Conservation (phyloP, 2,797 vertebrate genomes). For the Rousettus madagascariensis region DNA sequence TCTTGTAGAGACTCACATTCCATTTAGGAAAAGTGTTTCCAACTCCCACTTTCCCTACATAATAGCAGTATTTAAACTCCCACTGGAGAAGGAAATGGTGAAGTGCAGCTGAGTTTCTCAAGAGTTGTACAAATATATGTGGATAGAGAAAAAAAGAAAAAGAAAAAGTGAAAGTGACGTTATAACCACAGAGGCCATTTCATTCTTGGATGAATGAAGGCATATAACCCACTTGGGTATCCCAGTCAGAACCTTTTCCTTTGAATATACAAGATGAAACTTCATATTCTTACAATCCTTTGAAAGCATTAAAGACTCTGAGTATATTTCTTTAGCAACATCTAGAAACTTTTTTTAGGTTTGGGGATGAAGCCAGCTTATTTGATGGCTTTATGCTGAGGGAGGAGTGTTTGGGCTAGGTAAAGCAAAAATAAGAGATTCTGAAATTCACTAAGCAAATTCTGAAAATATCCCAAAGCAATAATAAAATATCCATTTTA, state of each 20-base stretch:
- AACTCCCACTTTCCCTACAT: constrained; percentile 11
- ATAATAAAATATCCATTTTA: constrained; percentile 59
- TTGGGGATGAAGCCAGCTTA: neutral
- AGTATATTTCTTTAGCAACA: constrained; percentile 8
- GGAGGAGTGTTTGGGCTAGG: neutral
- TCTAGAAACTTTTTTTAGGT: constrained; percentile 12
- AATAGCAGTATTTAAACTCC: constrained; percentile 53
- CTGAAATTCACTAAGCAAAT: constrained; percentile 29
- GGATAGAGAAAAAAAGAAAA: neutral
- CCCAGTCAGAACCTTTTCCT: constrained; percentile 39
- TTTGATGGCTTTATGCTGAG: neutral
- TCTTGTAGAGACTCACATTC: constrained; percentile 10
- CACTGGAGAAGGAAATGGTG: constrained; percentile 35
- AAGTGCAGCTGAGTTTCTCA: neutral
- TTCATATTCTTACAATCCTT: constrained; percentile 6
- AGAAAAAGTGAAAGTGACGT: constrained; percentile 43
- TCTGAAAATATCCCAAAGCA: constrained; percentile 49
- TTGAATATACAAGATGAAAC: constrained; percentile 42
- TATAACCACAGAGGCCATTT: constrained; percentile 31
- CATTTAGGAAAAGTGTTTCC: constrained; percentile 49
- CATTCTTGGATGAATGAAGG: constrained; percentile 27
- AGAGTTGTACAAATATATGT: constrained; percentile 39
- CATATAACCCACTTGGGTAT: constrained; percentile 40
- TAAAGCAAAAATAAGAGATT: constrained; percentile 44
- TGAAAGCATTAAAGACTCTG: constrained; percentile 54